These are phyloP conservation scores for Chiridota heheva DNA, from an alignment of 35 echinoderm and acorn worm species.

Conservation along the genomic window DNA sequence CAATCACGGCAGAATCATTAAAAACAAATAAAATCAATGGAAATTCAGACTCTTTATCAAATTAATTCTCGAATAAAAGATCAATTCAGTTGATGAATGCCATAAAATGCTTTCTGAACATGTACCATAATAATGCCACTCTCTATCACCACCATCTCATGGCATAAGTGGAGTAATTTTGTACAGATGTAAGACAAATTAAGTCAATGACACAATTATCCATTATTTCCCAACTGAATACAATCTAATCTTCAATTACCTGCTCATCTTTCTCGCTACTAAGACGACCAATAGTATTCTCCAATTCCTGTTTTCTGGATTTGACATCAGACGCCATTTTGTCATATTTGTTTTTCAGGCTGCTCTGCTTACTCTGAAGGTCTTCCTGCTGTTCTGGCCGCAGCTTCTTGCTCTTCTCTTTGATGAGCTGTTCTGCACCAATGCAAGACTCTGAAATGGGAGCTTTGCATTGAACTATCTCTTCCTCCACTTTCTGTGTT, in stretches of 20 bases:
- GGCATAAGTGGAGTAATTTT: too few species aligned
- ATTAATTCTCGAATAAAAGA: not conserved
- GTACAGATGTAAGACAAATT: too few species aligned
- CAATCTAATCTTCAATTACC: conserved; percentile 34
- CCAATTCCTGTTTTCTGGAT: conserved; percentile 63
- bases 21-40: not conserved
- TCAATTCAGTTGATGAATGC: not conserved
- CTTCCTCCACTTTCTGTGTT: conserved; percentile 81
- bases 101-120: not conserved
- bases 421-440: conserved; percentile 78
- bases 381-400: conserved; percentile 86
- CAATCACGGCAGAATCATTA: too few species aligned
- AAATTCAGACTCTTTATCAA: not conserved
- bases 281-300: conserved; percentile 65
- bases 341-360: conserved; percentile 77
- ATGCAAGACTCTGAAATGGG: conserved; percentile 72
- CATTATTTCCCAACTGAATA: not conserved
- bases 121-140: not conserved
- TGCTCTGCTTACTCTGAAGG: conserved; percentile 67
- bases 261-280: conserved; percentile 70
- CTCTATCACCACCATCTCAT: not conserved
- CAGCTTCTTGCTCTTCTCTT: conserved; percentile 83
- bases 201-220: too few species aligned
- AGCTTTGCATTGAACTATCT: conserved; percentile 52
- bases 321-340: conserved; percentile 55